Conservation (phyloP, 2,888 invertebrate species). For the Drosophila niveifrons region DNA sequence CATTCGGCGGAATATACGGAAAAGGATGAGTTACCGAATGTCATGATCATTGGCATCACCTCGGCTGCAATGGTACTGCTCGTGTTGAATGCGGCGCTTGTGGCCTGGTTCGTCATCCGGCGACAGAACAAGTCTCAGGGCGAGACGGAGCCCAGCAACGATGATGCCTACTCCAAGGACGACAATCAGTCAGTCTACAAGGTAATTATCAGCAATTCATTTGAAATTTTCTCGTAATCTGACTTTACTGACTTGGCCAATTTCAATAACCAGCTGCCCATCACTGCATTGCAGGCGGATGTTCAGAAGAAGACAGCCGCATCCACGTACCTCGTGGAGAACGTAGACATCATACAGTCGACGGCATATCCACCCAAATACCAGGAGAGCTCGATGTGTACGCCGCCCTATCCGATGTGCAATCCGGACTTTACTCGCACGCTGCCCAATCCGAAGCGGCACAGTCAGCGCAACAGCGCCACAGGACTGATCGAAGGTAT, state of each 20-base stretch:
- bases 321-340: slow-evolving; percentile 83
- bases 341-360: slow-evolving; percentile 84
- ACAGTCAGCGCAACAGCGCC: slow-evolving; percentile 81
- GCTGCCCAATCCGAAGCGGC: slow-evolving; percentile 83
- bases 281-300: slow-evolving; percentile 83
- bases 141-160: slow-evolving; percentile 81
- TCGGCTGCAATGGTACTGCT: slow-evolving; percentile 83
- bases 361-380: slow-evolving; percentile 84
- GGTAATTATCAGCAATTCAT: slow-evolving; percentile 59
- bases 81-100: slow-evolving; percentile 81
- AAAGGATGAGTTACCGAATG: slow-evolving; percentile 83
- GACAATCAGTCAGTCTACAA: slow-evolving; percentile 84
- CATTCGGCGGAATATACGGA: slow-evolving; percentile 81
- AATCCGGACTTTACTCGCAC: slow-evolving; percentile 84
- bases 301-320: slow-evolving; percentile 84
- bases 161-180: slow-evolving; percentile 84
- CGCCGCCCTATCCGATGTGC: slow-evolving; percentile 82
- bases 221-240: neutral
- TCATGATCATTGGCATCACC: slow-evolving; percentile 84
- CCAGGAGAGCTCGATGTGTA: slow-evolving; percentile 84
- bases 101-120: slow-evolving; percentile 84
- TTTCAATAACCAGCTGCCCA: slow-evolving; percentile 75
- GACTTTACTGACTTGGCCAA: slow-evolving; percentile 33
- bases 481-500: slow-evolving; percentile 71
- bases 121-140: slow-evolving; percentile 82